phyloP scores from a whole-genome alignment of 2,888 invertebrate genomes.

The Parascotia fuliginaria region DNA sequence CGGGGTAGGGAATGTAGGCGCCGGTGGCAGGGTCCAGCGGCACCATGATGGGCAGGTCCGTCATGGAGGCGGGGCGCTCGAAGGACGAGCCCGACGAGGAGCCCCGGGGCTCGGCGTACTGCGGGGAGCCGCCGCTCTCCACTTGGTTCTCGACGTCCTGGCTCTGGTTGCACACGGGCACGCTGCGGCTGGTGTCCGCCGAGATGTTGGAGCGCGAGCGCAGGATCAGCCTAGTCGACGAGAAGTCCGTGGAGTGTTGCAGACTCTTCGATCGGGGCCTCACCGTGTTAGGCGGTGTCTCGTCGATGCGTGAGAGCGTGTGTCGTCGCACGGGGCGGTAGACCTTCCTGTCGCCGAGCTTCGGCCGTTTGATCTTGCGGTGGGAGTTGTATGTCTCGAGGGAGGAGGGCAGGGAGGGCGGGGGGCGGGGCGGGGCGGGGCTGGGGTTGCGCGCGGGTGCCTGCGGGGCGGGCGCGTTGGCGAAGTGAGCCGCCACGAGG shows the following conservation, averaged over 20 bases:
- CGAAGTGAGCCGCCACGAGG: constrained; percentile 76
- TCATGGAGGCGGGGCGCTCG: constrained; percentile 72
- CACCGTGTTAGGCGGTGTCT: constrained; percentile 56
- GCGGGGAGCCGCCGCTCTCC: constrained; percentile 69
- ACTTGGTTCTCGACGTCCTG: constrained; percentile 64
- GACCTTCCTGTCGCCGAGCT: constrained; percentile 68
- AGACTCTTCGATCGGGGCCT: constrained; percentile 66
- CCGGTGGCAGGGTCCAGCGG: constrained; percentile 70
- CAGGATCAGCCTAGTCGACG: constrained; percentile 68
- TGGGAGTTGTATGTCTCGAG: constrained; percentile 79
- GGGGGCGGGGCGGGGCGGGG: constrained; percentile 42
- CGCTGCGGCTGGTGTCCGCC: constrained; percentile 78
- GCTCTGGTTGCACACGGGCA: constrained; percentile 77
- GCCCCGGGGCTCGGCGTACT: constrained; percentile 72
- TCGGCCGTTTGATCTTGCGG: constrained; percentile 65
- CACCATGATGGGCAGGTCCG: constrained; percentile 72
- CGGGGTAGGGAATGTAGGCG: constrained; percentile 74
- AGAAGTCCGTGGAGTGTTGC: constrained; percentile 70
- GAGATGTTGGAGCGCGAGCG: constrained; percentile 77
- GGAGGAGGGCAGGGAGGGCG: constrained; percentile 51
- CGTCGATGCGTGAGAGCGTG: constrained; percentile 79
- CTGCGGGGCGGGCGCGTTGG: constrained; percentile 78
- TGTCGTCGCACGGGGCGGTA: constrained; percentile 70
- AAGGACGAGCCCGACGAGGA: constrained; percentile 65
- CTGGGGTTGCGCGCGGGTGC: constrained; percentile 76